A percentile compares a stretch with the other conserved stretches of the same genome.
These are phyloP conservation scores for Pedetes capensis DNA, from an alignment of 2,113 vertebrate species.

Conservation along the genomic window DNA sequence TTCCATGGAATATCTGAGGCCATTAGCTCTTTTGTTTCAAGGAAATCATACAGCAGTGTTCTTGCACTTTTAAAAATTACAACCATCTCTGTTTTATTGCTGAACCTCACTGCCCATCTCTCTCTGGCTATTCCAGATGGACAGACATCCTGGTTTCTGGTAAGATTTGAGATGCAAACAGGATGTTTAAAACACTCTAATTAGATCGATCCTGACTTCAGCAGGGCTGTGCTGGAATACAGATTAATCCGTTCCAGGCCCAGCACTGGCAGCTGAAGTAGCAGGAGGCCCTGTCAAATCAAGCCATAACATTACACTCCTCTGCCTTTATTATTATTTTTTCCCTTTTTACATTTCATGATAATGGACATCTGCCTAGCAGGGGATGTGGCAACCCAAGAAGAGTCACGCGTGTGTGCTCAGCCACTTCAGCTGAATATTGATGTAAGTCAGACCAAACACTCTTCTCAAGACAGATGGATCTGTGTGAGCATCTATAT, in stretches of 20 bases:
- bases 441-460: constrained; percentile 55
- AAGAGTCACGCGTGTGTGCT: constrained; percentile 42
- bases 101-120: not conserved
- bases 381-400: constrained; percentile 60
- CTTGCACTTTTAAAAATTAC: not conserved
- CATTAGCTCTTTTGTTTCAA: constrained; percentile 34
- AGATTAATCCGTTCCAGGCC: constrained; percentile 79
- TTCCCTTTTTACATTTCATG: constrained; percentile 60
- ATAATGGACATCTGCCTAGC: constrained; percentile 76
- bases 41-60: not conserved
- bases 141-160: constrained; percentile 55
- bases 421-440: not conserved
- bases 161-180: constrained; percentile 71
- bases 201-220: constrained; percentile 82
- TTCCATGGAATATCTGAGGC: not conserved
- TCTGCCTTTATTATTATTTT: constrained; percentile 76
- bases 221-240: constrained; percentile 76
- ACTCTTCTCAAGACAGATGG: constrained; percentile 40
- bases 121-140: constrained; percentile 60
- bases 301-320: constrained; percentile 68
- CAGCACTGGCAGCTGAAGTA: constrained; percentile 77
- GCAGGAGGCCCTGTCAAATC: constrained; percentile 83
- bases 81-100: not conserved
- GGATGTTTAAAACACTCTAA: constrained; percentile 82
- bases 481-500: not conserved